A percentile compares a stretch with the other conserved stretches of the same genome.
Conservation (phyloP, 2,797 vertebrate genomes). For the Premnoplex brunnescens region DNA sequence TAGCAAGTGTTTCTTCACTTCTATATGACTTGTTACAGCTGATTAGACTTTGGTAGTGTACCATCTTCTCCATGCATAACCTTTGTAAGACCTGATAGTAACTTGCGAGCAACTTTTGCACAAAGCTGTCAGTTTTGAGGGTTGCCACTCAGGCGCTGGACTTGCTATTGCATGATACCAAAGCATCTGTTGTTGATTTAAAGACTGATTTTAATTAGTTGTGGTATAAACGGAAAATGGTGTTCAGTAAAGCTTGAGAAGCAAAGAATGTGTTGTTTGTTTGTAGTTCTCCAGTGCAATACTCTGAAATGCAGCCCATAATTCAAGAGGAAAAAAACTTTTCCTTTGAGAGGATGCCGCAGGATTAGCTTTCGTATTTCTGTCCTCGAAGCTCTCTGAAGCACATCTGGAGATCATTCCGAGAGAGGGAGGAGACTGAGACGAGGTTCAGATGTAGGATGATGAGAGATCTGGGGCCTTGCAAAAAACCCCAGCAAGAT, state of each 20-base stretch:
- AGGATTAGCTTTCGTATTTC: slow-evolving; percentile 44
- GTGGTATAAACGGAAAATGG: slow-evolving; percentile 63
- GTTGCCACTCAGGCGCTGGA: background rate
- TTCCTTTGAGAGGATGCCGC: slow-evolving; percentile 30
- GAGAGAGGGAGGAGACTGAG: background rate
- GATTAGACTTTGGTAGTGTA: background rate
- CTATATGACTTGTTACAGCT: background rate
- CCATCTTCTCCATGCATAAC: background rate
- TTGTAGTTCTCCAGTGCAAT: slow-evolving; percentile 12
- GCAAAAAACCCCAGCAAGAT: background rate
- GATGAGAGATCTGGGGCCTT: slow-evolving; percentile 15
- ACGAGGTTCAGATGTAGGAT: background rate
- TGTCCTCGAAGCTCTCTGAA: slow-evolving; percentile 30
- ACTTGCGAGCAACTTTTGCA: background rate
- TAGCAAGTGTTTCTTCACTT: background rate
- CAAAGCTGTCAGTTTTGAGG: slow-evolving; percentile 16
- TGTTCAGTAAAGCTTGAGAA: slow-evolving; percentile 32
- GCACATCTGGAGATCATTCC: slow-evolving; percentile 61
- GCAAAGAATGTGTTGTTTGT: slow-evolving; percentile 41
- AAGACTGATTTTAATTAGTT: slow-evolving; percentile 69
- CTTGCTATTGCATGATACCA: slow-evolving; percentile 9
- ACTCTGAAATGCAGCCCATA: slow-evolving; percentile 31
- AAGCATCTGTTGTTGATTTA: slow-evolving; percentile 63
- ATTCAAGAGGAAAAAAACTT: background rate
- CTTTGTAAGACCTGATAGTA: background rate